Evolutionary conservation across 2,888 invertebrate genomes (phyloP), one percentile per base, ranked within the genome.

Genomic region (Sinohyriopsis cumingii): DNA sequence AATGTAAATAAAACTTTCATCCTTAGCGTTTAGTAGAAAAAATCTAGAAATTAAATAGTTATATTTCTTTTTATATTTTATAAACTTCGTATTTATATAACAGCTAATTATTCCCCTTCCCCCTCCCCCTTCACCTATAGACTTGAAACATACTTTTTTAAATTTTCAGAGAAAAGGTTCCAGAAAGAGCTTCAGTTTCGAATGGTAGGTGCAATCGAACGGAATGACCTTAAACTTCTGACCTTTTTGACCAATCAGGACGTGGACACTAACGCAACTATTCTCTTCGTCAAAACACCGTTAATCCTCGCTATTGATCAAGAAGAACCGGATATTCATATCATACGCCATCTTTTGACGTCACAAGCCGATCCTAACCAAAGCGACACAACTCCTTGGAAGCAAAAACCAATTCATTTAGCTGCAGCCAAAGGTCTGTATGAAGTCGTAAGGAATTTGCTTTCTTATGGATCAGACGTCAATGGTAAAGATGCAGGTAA

Each of bases 141-240:
- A 15, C 45, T 45, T 45, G 45, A 15, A 45, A 45, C 45, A 45
- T 15, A 4, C 9, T 24, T 18, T 55, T 24, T 20, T 57, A 18
- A 28, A 53, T 68, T 55, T 77, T 64, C 66, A 77, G 77, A 75
- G 56, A 77, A 75, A 60, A 63, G 77, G n/a, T 65, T 61, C 53
- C 77, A 77, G 66, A 77, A 77, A 55, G 75, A 77, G 33, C 61
- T 77, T 15, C 77, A 77, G 63, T 77, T 77, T 65, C 65, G 60
- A n/a, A 65, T 77, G 59, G 77, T 77, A 5, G 69, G 75, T 45
- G 77, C 75, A 6, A 75, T 77, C 54, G 77, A 77, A 25, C 65
- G 63, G 7, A 65, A 57, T 7, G 63, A 73, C 55, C 53, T 33
- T 12, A 59, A 28, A 24, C 56, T 69, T 20, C 56, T 77, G 12